Base-by-base conservation (phyloP, 2,797 vertebrate genomes). In the Phoebastria nigripes region DNA sequence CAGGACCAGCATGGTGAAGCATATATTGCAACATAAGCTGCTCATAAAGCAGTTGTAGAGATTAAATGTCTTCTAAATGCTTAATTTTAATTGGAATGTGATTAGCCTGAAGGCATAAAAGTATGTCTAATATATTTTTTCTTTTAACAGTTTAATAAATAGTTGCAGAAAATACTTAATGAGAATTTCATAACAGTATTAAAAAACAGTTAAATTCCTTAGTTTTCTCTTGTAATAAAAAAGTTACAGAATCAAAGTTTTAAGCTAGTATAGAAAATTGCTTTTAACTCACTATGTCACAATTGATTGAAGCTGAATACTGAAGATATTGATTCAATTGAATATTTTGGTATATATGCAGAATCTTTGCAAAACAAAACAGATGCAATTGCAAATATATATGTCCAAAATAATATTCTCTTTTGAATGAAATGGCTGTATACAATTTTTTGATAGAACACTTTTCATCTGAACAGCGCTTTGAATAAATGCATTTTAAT, bases 121-220 rank as follows among this genome's bases (percentile, higher is more conserved):
- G 49, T 70, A 72, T 89, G 25, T 39, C 56, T 80, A 94, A 96
- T 92, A 80, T 90, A 88, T 88, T 91, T 95, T 87, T 84, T 80
- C 62, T 89, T 96, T 91, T 95, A 90, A 82, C 33, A 94, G 73
- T 94, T 95, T 94, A 96, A 95, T 94, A 96, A 97, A 97, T 87
- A 95, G 33, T 69, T 82, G 93, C 35, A 89, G 84, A 93, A 96
- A 96, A 91, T 63, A 84, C 20, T 92, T 89, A 76, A 94, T 80
- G 42, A 90, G 16, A 85, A 82, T 87, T 92, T 91, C 39, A 73
- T 62, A 81, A 59, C 14, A 42, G 16, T 46, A 63, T 85, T 87
- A 88, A 71, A 93, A 85, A 19, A 0, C 15, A 85, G 33, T 54
- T 82, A 77, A 65, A 5, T 71, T 63, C 24, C 28, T 44, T 52